Evolutionary conservation across 2,888 invertebrate species (phyloP).

Genomic region (Xestia ashworthii): DNA sequence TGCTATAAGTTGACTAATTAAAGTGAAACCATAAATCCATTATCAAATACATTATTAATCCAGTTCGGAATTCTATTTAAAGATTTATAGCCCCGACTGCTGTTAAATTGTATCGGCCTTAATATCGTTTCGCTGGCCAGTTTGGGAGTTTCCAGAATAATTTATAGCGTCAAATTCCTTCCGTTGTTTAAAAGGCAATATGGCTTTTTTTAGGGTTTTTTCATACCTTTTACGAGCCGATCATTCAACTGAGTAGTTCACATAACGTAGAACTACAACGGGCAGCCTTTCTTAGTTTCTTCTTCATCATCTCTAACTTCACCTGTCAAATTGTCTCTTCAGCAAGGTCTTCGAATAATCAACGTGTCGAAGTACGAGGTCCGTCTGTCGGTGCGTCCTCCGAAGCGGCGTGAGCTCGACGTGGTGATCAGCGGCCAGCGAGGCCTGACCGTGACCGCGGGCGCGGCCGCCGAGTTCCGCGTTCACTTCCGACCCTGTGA

Average conservation of each 20-base stretch:
- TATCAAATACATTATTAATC: conserved; percentile 12
- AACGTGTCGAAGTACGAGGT: conserved; percentile 80
- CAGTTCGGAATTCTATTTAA: conserved; percentile 25
- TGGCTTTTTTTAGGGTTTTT: neutral
- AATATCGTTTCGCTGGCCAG: conserved; percentile 19
- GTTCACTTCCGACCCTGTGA: conserved; percentile 77
- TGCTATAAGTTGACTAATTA: neutral
- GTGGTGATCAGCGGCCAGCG: conserved; percentile 73
- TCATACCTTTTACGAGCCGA: neutral
- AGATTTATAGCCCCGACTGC: conserved; percentile 31
- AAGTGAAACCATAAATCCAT: conserved; percentile 24
- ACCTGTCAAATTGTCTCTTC: neutral
- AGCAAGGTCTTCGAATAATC: conserved; percentile 78
- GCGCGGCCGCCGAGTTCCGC: conserved; percentile 74
- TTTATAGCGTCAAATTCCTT: conserved; percentile 41
- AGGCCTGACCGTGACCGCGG: conserved; percentile 78
- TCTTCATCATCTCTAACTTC: neutral
- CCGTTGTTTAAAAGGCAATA: conserved; percentile 14
- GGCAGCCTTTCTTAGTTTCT: neutral
- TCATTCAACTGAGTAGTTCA: neutral
- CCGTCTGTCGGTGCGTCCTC: conserved; percentile 79
- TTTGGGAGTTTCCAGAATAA: conserved; percentile 19
- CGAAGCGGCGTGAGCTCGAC: conserved; percentile 72
- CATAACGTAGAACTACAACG: neutral
- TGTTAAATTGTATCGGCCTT: conserved; percentile 36